Conservation (phyloP, 2,888 invertebrate species). For the Heliconius ismenius region DNA sequence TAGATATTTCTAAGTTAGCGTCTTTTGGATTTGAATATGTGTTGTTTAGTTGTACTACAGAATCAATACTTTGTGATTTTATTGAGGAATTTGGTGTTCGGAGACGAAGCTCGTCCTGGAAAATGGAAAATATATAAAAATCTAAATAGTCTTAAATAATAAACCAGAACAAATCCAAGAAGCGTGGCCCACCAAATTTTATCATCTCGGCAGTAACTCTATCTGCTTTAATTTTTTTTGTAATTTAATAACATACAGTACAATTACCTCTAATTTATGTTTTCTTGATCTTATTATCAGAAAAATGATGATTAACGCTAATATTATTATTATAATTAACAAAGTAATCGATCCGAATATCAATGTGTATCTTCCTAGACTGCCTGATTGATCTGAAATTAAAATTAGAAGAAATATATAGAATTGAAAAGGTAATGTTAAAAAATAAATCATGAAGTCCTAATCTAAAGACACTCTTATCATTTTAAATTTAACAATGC, state of each 20-base stretch:
- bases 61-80: background rate
- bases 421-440: background rate
- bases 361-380: background rate
- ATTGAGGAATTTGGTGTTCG: background rate
- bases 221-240: no score
- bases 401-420: background rate
- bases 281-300: background rate
- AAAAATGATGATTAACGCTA: background rate
- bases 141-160: background rate
- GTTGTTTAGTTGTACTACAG: background rate
- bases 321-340: background rate
- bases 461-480: no score
- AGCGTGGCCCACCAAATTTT: no score
- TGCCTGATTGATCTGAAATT: background rate
- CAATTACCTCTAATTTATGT: slow-evolving; percentile 4
- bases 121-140: background rate
- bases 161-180: no score
- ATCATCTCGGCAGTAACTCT: no score
- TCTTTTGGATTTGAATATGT: slow-evolving; percentile 5
- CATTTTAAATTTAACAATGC: background rate
- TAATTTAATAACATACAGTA: background rate
- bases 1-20: background rate
- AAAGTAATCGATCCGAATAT: background rate
- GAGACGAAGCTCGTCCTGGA: background rate
- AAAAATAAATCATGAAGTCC: no score